Base-by-base conservation (phyloP, 2,797 vertebrate species). In the Harpagifer antarcticus region DNA sequence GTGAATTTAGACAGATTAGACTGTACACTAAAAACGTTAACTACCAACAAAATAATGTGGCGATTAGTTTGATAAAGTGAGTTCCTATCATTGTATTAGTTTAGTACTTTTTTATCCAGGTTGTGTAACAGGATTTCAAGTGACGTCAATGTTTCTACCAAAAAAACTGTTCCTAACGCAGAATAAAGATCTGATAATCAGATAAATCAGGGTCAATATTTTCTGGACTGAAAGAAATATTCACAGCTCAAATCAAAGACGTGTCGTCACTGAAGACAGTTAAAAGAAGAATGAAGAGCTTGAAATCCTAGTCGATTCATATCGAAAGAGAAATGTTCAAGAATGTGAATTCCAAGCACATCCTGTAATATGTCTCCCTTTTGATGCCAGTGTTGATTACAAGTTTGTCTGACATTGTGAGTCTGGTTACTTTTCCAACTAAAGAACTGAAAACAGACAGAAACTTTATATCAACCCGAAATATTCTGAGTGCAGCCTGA, bases 181-280 rank as follows among this genome's bases (percentile, higher is more conserved):
- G 76, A 76, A 63, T 60, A 68, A 72, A 81, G 20, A 79, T 54
- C 71, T 17, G 62, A 31, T 63, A 44, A 72, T 79, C 63, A 45
- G 74, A 45, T 71, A 44, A 50, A 13, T 79, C 23, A 27, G 15
- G 10, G 12, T 2, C 65, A 54, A 64, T 20, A 9, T 55, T 42
- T 56, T 5, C 23, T n/a, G 47, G 50, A 68, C 54, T 57, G 52
- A 52, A 60, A 60, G 68, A 42, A 10, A 33, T 54, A 71, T 81
- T 71, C 76, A 57, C n/a, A 53, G 50, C 58, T 65, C 12, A 66
- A 70, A 62, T 71, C 13, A 53, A 72, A 54, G 57, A 42, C 55
- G 15, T 61, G 57, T 17, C 42, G 27, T 11, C 37, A 43, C 20
- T 47, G n/a, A 63, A 42, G 68, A 68, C 3, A 49, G 45, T 42